Evolutionary conservation across 2,797 vertebrate genomes (phyloP), one percentile per base, ranked within the genome.

Genomic region (Sebastes steindachneri): DNA sequence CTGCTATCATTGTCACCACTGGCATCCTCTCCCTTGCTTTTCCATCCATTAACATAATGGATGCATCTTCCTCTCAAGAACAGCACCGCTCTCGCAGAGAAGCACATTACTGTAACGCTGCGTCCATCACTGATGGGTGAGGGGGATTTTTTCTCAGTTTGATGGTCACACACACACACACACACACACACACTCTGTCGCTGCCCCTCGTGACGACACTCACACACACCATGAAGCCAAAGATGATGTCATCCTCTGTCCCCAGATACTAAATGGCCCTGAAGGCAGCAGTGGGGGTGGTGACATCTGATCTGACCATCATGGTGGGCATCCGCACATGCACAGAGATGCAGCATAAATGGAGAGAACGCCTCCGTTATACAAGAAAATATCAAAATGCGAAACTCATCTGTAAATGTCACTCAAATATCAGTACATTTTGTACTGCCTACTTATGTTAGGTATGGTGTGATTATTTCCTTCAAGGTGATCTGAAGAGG

Each of bases 41-140:
- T 82, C 68, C 70, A 17, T 0, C 78, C 71, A 91, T 93, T 91
- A 93, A 68, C 74, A 86, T 93, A 92, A 94, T 91, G 86, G 85
- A 87, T 59, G 75, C 77, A n/a, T 80, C 77, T 35, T 82, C 79
- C 85, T 80, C 59, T 75, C 54, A 51, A 69, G 60, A 88, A 73
- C 67, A 74, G 54, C 28, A 23, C 7, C 25, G 64, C 85, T 77
- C 53, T 41, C 11, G 12, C 72, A 80, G 79, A 76, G 45, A 54
- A 69, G 70, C 41, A 68, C 80, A 87, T 83, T 71, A 85, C 75
- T 75, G 79, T 73, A 68, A 74, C 9, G 3, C 55, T 67, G 73
- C 19, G 1, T 58, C 57, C 83, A 71, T 83, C 67, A 57, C 35
- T 73, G 73, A 75, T 58, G 76, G 35, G 53, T 29, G 60, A 69